Base-by-base conservation (phyloP, 2,797 vertebrate species). In the Telmatherina bonti region DNA sequence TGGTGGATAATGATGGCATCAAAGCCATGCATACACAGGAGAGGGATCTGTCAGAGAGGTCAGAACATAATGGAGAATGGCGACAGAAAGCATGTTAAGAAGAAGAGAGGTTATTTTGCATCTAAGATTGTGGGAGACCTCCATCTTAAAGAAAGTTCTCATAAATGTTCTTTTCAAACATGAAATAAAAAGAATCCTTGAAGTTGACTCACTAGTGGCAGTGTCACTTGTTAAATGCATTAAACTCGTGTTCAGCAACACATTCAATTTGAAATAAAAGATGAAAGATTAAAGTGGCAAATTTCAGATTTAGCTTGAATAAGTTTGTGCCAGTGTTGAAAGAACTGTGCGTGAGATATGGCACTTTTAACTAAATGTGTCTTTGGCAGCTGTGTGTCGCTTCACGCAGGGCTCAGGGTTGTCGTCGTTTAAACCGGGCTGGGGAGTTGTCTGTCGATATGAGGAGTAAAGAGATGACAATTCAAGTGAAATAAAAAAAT, bases 1-100 rank as follows among this genome's bases (percentile, higher is more conserved):
- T 76, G 60, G 87, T 92, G 88, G 93, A 89, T 90, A 92, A 88
- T 85, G 62, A 74, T 78, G 57, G 65, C 87, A 84, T 89, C 83
- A 74, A 76, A 87, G 85, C 74, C 76, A 82, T 83, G 74, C 52
- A 79, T 77, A 70, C 80, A 73, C 85, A 73, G 86, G 82, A 74
- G 81, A 71, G 61, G 79, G 15, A n/a, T 38, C 65, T 68, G 89
- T 78, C 76, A 70, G 74, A 54, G 78, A 88, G 88, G 87, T 91
- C 79, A 87, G 67, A 81, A 76, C 72, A 43, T 79, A 76, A 82
- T 72, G 66, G 78, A 86, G 64, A 88, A 71, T 64, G 72, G 35
- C 66, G 78, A 78, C 41, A 74, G 66, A 80, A 70, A 68, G 29
- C 64, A 30, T 51, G 29, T 24, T 59, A 47, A 59, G 30, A 82